Conservation (phyloP, 2,888 invertebrate genomes). For the Scaptomyza parva region DNA sequence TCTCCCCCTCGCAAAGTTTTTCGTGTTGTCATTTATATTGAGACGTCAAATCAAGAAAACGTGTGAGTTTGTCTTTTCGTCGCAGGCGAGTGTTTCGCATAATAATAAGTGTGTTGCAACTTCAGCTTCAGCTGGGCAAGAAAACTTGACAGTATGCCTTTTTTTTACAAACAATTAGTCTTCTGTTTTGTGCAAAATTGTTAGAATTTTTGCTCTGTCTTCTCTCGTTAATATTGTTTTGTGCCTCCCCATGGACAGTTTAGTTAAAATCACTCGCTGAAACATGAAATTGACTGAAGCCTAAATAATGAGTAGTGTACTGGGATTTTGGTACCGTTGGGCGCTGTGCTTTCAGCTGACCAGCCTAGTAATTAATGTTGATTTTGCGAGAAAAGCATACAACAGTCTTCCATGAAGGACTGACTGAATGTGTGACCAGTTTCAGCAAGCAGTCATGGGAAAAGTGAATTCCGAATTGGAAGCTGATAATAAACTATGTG, state of each 20-base stretch:
- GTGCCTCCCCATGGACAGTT: neutral
- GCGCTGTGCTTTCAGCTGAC: neutral
- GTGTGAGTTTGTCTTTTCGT: conserved; percentile 33
- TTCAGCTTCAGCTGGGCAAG: neutral
- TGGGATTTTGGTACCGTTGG: neutral
- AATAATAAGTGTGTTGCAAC: conserved; percentile 18
- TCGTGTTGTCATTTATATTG: conserved; percentile 69
- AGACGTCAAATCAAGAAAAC: conserved; percentile 71
- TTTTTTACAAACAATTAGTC: conserved; percentile 23
- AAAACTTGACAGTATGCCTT: conserved; percentile 1
- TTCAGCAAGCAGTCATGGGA: neutral
- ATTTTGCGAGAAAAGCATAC: neutral
- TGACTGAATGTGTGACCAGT: neutral
- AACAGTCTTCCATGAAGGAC: neutral
- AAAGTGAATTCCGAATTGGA: neutral
- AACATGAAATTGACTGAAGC: neutral
- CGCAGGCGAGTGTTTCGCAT: conserved; percentile 10
- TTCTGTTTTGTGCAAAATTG: conserved; percentile 40
- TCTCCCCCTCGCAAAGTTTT: neutral
- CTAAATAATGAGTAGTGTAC: neutral
- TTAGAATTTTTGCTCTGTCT: conserved; percentile 11
- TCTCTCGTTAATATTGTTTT: no score
- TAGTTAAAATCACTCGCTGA: neutral
- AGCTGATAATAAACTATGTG: no score
- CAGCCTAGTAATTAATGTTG: neutral